phyloP scores from a whole-genome alignment of 2,113 vertebrate genomes.

The Crocuta crocuta region DNA sequence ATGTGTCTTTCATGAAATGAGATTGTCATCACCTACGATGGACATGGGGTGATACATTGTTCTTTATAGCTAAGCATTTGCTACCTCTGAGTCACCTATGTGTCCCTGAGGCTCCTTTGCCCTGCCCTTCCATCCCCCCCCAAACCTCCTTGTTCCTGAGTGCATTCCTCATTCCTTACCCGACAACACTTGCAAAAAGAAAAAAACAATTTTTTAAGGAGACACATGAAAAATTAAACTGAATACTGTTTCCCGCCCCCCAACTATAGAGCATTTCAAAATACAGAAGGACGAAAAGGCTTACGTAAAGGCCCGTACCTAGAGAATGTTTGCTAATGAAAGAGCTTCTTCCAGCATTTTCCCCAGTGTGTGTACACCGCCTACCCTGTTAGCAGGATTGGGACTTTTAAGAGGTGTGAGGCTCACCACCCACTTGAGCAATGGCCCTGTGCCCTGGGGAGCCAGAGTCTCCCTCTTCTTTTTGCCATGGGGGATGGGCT shows the following conservation, averaged over 20 bases:
- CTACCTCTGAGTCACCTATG: neutral
- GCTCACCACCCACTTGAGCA: neutral
- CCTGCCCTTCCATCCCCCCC: neutral
- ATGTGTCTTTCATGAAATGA: rapidly evolving
- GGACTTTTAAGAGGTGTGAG: neutral
- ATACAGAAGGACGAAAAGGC: neutral
- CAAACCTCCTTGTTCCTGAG: neutral
- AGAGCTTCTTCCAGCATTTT: neutral
- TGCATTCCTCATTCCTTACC: neutral
- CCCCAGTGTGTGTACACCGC: no score
- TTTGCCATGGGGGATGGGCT: neutral
- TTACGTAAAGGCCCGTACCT: neutral
- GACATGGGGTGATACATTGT: neutral
- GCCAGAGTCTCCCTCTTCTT: neutral
- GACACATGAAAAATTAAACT: neutral
- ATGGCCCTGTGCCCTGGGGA: neutral
- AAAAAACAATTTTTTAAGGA: neutral
- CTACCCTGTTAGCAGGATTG: neutral
- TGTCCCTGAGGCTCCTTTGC: neutral
- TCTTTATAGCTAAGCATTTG: neutral
- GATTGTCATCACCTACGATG: neutral
- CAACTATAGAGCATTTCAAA: neutral
- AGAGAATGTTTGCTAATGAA: neutral
- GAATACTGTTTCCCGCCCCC: neutral
- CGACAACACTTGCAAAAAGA: neutral